Evolutionary conservation across 2,797 vertebrate genomes (phyloP), one percentile per base, ranked within the genome.

Genomic region (Spinibarbus caldwelli): DNA sequence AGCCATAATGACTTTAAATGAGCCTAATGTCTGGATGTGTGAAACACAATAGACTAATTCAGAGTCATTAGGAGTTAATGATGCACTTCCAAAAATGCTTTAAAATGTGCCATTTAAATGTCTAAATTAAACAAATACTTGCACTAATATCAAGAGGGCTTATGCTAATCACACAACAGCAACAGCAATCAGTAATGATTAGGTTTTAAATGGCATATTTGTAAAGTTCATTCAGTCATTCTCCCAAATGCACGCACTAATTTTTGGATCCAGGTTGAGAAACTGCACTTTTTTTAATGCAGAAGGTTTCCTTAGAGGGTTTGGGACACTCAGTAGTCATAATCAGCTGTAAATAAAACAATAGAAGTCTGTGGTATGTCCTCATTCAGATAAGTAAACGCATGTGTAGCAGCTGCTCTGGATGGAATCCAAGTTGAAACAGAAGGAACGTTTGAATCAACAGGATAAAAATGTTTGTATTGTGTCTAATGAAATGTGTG

Each of bases 401-500:
- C 67, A 29, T 72, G 34, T 66, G 70, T 52, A 80, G 36, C 78
- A 80, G 78, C 84, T 85, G 84, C 78, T 23, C 11, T 15, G 66
- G 75, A 38, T 23, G 2, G 14, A 29, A 41, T 62, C 14, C 54
- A 52, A 52, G 41, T 11, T 21, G 4, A 85, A 52, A 85, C 57
- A 80, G 54, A 54, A 43, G 66, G 54, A 59, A 43, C 21, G 38
- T 31, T 78, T 85, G 43, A 49, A 75, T 38, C 38, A 66, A 47
- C 49, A 9, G 12, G 59, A 66, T 73, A 52, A 79, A 84, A 45
- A 47, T 38, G 49, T 75, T 75, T 52, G 29, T 11, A 23, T 52
- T 75, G 26, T 41, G 75, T 26, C 34, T 78, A 59, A 59, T 59
- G 52, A 77, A 38, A 9, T 77, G 7, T 52, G 72, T 75, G 72